These are phyloP conservation scores for Galemys pyrenaicus DNA, from an alignment of 2,113 vertebrate genomes.

Conservation along the genomic window DNA sequence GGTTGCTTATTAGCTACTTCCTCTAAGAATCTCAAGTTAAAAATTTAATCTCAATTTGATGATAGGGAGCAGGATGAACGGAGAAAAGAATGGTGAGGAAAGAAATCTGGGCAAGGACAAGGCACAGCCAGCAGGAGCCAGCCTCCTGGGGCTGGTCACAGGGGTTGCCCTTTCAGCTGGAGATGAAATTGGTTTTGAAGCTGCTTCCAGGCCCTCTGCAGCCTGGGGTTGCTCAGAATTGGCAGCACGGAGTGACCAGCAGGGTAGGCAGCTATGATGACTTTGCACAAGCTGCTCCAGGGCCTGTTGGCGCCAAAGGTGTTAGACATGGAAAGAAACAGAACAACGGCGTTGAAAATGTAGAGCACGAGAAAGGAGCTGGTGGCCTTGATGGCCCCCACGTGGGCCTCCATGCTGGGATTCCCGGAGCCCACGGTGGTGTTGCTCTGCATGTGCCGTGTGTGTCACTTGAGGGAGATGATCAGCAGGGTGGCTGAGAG, in stretches of 20 bases:
- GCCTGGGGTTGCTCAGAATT: constrained; percentile 63
- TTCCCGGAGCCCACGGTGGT: constrained; percentile 48
- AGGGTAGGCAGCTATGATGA: constrained; percentile 52
- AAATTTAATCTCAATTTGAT: not conserved
- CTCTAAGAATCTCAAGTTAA: not conserved
- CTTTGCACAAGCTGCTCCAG: constrained; percentile 43
- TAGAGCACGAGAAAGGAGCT: constrained; percentile 63
- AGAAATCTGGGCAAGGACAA: not conserved
- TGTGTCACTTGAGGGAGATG: constrained; percentile 64
- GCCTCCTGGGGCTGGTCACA: not conserved
- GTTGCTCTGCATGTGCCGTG: constrained; percentile 15
- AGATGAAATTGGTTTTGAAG: not conserved
- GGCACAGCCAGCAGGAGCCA: not conserved
- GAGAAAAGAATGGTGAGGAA: not conserved
- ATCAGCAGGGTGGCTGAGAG: constrained; percentile 50
- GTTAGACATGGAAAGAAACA: constrained; percentile 44
- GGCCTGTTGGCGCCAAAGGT: not conserved
- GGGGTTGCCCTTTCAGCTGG: not conserved
- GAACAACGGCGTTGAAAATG: constrained; percentile 20
- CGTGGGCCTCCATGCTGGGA: constrained; percentile 67
- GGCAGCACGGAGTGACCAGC: constrained; percentile 63
- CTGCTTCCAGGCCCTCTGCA: constrained; percentile 59
- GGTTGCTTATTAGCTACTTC: too few relatives aligned
- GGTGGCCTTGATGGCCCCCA: constrained; percentile 60
- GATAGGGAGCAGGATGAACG: not conserved